A percentile compares a stretch with the other conserved stretches of the same genome.
Evolutionary conservation across 2,888 invertebrate genomes (phyloP).

Genomic region (Mylabris sibirica): DNA sequence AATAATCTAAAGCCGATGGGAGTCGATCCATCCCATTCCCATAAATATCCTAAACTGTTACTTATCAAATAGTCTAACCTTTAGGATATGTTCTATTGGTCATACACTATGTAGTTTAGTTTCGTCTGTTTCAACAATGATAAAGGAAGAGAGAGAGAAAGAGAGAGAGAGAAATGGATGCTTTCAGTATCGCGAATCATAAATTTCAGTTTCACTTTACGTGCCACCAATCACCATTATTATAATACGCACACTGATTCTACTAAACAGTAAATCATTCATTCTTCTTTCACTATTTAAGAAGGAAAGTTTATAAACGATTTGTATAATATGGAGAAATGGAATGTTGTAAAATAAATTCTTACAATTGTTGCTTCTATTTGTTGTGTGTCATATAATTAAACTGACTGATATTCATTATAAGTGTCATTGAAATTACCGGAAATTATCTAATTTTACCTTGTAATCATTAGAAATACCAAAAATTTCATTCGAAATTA

Average conservation of each 20-base stretch:
- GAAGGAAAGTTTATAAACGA: constrained; percentile 25
- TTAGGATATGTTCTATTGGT: constrained; percentile 19
- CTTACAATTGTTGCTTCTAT: neutral
- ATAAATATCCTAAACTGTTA: constrained; percentile 14
- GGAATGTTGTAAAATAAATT: neutral
- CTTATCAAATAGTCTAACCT: constrained; percentile 26
- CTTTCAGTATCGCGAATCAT: constrained; percentile 37
- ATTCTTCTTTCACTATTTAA: constrained; percentile 12
- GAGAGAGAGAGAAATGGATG: constrained; percentile 26
- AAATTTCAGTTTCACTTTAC: constrained; percentile 43
- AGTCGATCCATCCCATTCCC: constrained; percentile 8
- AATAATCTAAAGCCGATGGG: constrained; percentile 12
- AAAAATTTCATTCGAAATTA: neutral
- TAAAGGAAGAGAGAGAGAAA: no score
- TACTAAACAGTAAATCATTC: constrained; percentile 37
- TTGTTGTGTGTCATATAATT: neutral
- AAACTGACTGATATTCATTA: neutral
- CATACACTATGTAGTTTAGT: neutral
- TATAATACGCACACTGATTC: constrained; percentile 39
- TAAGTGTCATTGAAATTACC: no score
- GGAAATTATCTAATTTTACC: neutral
- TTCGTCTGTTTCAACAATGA: neutral
- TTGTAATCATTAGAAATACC: neutral
- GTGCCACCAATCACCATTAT: constrained; percentile 40
- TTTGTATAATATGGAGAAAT: neutral